These are phyloP conservation scores for Penaeus vannamei DNA, from an alignment of 1,140 invertebrate species.

Conservation along the genomic window DNA sequence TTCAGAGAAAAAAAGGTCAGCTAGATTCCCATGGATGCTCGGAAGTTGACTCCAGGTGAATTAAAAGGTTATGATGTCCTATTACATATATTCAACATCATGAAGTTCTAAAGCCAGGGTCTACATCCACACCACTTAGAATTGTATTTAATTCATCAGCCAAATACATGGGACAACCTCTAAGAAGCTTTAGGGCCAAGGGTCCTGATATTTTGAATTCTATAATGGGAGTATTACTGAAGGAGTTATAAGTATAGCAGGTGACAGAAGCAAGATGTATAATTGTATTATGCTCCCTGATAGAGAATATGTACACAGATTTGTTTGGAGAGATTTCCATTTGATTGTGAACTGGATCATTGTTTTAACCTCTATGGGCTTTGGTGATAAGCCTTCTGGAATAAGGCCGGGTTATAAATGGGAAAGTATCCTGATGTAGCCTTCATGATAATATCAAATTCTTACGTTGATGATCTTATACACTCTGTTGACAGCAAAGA, in stretches of 20 bases:
- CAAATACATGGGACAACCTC: too few relatives aligned
- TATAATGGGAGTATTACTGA: too few relatives aligned
- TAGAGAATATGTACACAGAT: neutral
- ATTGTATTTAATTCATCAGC: too few relatives aligned
- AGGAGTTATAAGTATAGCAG: neutral
- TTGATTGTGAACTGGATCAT: neutral
- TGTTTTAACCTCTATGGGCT: neutral
- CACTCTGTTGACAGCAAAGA: neutral
- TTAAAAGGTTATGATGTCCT: too few relatives aligned
- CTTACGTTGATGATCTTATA: neutral
- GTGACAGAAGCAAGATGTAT: conserved; percentile 1
- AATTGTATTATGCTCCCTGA: neutral
- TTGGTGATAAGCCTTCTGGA: neutral
- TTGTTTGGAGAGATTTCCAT: neutral
- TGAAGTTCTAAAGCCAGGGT: too few relatives aligned
- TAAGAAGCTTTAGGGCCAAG: too few relatives aligned
- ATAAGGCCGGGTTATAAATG: neutral
- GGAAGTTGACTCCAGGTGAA: too few relatives aligned
- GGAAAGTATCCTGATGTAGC: neutral
- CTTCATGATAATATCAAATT: neutral
- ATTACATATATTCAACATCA: too few relatives aligned
- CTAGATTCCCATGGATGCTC: neutral
- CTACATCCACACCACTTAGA: too few relatives aligned
- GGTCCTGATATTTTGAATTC: too few relatives aligned
- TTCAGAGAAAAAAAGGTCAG: neutral